A percentile compares a stretch with the other conserved stretches of the same genome.
Conservation (phyloP, 2,797 vertebrate species). For the Halcyon chelicuti region DNA sequence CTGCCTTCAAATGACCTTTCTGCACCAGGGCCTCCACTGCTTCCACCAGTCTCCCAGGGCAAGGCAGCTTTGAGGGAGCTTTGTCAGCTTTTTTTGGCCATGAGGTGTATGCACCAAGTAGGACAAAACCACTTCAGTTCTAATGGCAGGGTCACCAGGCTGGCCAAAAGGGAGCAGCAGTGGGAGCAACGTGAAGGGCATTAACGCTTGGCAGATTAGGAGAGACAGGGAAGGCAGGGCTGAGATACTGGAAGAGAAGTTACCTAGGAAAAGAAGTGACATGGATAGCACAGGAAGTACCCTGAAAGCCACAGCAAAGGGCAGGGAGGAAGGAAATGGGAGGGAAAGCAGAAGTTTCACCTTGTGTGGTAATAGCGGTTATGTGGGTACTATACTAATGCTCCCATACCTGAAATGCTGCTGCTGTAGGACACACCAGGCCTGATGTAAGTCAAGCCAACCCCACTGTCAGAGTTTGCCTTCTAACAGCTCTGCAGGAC, state of each 20-base stretch:
- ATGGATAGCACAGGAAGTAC: background rate
- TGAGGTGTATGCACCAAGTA: background rate
- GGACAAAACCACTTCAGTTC: background rate
- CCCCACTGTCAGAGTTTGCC: background rate
- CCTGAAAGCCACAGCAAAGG: background rate
- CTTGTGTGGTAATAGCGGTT: background rate
- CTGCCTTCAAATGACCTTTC: background rate
- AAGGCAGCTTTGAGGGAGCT: background rate
- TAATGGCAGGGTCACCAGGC: background rate
- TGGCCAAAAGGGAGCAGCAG: background rate
- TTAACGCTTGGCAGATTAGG: background rate
- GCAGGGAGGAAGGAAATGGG: background rate
- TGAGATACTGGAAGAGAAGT: background rate
- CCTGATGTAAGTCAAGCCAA: background rate
- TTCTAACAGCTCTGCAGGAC: background rate
- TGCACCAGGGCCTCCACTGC: background rate
- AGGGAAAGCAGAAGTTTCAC: background rate
- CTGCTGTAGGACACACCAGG: background rate
- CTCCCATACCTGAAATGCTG: background rate
- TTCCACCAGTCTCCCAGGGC: background rate
- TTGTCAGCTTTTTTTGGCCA: background rate
- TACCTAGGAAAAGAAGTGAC: background rate
- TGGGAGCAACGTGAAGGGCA: background rate
- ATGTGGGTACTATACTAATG: rapidly evolving
- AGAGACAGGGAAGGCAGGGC: background rate